These are phyloP conservation scores for Iphiclides podalirius DNA, from an alignment of 2,888 invertebrate genomes.

Conservation along the genomic window DNA sequence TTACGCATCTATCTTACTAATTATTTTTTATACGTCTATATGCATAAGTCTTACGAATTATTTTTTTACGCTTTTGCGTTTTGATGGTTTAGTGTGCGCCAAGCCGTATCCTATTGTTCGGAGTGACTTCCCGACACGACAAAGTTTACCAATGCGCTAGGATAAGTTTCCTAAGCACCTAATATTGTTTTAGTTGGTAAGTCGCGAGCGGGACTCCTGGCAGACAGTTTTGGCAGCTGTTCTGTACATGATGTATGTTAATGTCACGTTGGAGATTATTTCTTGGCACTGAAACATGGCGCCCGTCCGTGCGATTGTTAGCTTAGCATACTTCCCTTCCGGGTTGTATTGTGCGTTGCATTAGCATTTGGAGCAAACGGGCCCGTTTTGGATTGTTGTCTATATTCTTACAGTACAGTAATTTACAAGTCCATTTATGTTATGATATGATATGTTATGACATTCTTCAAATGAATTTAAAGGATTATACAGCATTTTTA, in stretches of 20 bases:
- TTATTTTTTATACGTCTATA: no score
- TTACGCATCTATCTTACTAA: no score
- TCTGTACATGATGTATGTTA: slow-evolving; percentile 71
- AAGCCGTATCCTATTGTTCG: slow-evolving; percentile 12
- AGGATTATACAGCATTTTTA: no score
- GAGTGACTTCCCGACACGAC: slow-evolving; percentile 23
- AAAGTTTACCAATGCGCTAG: slow-evolving; percentile 34
- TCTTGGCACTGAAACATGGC: slow-evolving; percentile 68
- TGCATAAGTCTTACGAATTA: no score
- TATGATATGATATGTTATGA: no score
- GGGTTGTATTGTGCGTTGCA: slow-evolving; percentile 35
- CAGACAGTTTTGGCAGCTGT: slow-evolving; percentile 71
- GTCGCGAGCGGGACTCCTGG: slow-evolving; percentile 50
- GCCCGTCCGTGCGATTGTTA: slow-evolving; percentile 59
- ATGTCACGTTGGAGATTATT: slow-evolving; percentile 75
- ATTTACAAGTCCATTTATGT: no score
- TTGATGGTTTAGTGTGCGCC: slow-evolving; percentile 2
- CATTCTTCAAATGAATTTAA: no score
- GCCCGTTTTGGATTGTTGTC: slow-evolving; percentile 19
- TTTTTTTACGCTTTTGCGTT: no score
- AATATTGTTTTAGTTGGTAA: slow-evolving; percentile 72
- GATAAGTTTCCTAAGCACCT: slow-evolving; percentile 59
- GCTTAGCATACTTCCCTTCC: slow-evolving; percentile 55
- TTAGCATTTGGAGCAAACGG: slow-evolving; percentile 23
- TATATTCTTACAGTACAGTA: not conserved